Evolutionary conservation across 2,888 invertebrate species (phyloP).

Genomic region (Theretra japonica): DNA sequence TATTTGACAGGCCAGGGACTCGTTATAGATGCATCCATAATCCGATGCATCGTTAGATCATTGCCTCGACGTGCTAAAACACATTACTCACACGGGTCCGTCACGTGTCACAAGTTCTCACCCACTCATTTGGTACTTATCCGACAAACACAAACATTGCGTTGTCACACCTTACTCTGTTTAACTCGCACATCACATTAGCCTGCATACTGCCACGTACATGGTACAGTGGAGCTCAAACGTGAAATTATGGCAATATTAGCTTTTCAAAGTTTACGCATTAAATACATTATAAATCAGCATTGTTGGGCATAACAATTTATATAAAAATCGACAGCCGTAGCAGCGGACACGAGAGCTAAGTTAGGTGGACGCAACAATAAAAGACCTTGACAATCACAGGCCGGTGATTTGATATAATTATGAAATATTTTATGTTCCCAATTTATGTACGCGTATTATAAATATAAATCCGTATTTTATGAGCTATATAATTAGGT

Average conservation of each 20-base stretch:
- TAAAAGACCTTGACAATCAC: slow-evolving; percentile 12
- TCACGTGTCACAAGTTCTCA: slow-evolving; percentile 53
- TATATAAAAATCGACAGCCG: not conserved
- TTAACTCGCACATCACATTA: slow-evolving; percentile 6
- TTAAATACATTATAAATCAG: not conserved
- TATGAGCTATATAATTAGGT: not conserved
- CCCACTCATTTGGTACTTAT: slow-evolving; percentile 50
- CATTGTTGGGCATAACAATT: not conserved
- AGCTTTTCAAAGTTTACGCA: not conserved
- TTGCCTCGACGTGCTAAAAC: slow-evolving; percentile 62
- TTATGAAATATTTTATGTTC: not conserved
- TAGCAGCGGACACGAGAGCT: not conserved
- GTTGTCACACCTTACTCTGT: slow-evolving; percentile 29
- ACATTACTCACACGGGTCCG: slow-evolving; percentile 60
- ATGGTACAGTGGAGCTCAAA: not conserved
- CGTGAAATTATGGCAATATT: not conserved
- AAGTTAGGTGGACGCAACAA: not conserved
- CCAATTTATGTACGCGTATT: not conserved
- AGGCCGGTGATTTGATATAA: slow-evolving; percentile 3
- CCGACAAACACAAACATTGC: slow-evolving; percentile 56
- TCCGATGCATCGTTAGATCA: slow-evolving; percentile 52
- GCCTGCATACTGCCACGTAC: slow-evolving; percentile 14
- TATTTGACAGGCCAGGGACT: not conserved
- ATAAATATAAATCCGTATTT: slow-evolving; percentile 3
- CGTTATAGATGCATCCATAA: slow-evolving; percentile 38